Base-by-base conservation (phyloP, 92 coral and sea anemone species). In the Zoanthus sansibaricus region DNA sequence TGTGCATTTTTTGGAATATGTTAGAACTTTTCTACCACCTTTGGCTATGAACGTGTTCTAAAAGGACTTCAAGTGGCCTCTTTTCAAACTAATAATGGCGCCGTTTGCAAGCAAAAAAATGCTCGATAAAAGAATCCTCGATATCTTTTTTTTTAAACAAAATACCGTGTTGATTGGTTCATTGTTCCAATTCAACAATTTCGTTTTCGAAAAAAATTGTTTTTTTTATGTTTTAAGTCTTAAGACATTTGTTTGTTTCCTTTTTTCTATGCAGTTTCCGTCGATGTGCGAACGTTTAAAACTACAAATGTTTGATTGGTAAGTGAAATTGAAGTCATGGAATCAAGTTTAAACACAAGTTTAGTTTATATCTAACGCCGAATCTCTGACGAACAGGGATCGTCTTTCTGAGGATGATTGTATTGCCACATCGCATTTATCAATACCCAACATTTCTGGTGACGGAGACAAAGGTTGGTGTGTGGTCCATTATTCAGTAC, bases 371-470 rank as follows among this genome's bases (percentile, higher is more conserved):
- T n/a, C 54, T 79, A 62, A 66, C 45, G 21, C 46, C 61, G 25
- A 42, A 52, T 79, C 6, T 80, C 30, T 48, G 4, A 13, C 17
- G 11, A 52, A 33, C 30, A 96, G 99, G 99, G 99, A 96, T 88
- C 95, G 99, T 3, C 58, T 96, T 7, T 90, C 93, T 3, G 96
- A 92, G 3, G 98, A 96, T 83, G 99, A 96, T 80, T 94, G 97
- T 68, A 95, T 95, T 62, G 98, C 94, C 16, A 96, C 99, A 1
- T 64, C 94, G 12, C 86, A 88, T 37, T 82, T 96, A 37, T 84
- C 91, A 46, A 79, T 96, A 62, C 77, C 94, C 64, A 90, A 94
- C 15, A 96, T 96, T 25, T 96, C 99, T 15, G 96, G 94, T 42
- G 90, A 93, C 21, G 99, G 99, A 58, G 97, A 95, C 4, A 91